These are phyloP conservation scores for Contarinia nasturtii DNA, from an alignment of 1,140 invertebrate genomes.

Conservation along the genomic window DNA sequence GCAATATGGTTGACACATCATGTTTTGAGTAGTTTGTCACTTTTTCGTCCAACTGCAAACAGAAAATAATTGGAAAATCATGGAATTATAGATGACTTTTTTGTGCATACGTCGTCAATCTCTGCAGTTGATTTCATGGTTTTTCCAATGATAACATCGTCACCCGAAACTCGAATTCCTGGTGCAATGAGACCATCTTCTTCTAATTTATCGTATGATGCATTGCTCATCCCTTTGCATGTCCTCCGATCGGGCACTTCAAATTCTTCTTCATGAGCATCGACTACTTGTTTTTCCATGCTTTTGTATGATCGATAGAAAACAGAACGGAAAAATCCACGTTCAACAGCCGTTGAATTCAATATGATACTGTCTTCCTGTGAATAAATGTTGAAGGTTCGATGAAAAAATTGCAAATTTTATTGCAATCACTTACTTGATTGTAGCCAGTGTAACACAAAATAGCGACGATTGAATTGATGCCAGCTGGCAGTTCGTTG, in stretches of 20 bases:
- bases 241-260: conserved; percentile 90
- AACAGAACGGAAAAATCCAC: conserved; percentile 94
- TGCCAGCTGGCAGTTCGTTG: conserved; percentile 84
- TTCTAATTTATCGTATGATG: conserved; percentile 95
- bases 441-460: conserved; percentile 98
- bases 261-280: conserved; percentile 94
- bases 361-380: conserved; percentile 98
- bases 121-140: conserved; percentile 92
- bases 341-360: conserved; percentile 93
- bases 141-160: conserved; percentile 98
- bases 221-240: conserved; percentile 93
- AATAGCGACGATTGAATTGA: conserved; percentile 98
- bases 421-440: conserved; percentile 29
- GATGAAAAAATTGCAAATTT: not conserved
- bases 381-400: not conserved
- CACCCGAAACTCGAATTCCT: conserved; percentile 92
- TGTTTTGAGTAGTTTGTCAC: conserved; percentile 78
- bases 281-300: conserved; percentile 81
- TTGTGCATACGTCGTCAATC: conserved; percentile 61
- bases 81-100: conserved; percentile 4
- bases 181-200: conserved; percentile 98
- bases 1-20: conserved; percentile 91
- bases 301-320: conserved; percentile 99
- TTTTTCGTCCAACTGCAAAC: conserved; percentile 60
- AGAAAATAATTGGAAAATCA: not conserved